A percentile compares a stretch with the other conserved stretches of the same genome.
phyloP scores from a whole-genome alignment of 2,797 vertebrate genomes.

The Spheniscus humboldti region DNA sequence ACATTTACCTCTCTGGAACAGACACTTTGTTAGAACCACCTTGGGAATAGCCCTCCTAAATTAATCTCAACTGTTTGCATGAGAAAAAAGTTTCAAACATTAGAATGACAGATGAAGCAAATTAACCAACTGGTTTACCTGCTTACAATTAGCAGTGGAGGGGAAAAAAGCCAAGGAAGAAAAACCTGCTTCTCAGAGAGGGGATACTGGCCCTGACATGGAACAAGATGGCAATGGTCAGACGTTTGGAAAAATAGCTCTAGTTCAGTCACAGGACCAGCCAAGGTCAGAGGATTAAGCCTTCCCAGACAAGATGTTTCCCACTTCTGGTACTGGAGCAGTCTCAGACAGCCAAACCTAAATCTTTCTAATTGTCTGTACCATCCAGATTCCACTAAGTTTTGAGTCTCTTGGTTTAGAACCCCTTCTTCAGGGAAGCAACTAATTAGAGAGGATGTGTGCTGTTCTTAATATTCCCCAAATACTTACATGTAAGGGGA shows the following conservation, averaged over 20 bases:
- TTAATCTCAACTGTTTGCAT: not conserved
- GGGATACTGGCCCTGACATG: not conserved
- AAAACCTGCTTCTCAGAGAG: not conserved
- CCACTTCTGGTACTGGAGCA: not conserved
- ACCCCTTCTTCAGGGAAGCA: not conserved
- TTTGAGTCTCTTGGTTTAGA: not conserved
- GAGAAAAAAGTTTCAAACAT: not conserved
- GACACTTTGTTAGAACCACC: not conserved
- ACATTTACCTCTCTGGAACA: not conserved
- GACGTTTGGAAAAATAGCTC: not conserved
- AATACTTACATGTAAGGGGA: not conserved
- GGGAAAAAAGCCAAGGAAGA: not conserved
- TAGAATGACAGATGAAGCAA: not conserved
- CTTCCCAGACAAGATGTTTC: not conserved
- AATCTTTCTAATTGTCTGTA: not conserved
- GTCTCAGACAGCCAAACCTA: not conserved
- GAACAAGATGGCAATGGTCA: not conserved
- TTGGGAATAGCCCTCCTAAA: not conserved
- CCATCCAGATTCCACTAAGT: not conserved
- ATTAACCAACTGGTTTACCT: not conserved
- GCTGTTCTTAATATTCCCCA: not conserved
- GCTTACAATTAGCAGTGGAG: not conserved
- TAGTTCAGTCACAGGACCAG: not conserved
- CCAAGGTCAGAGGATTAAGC: not conserved
- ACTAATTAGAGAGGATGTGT: not conserved